Conservation (phyloP, 2,113 vertebrate species). For the Rousettus leschenaultii region DNA sequence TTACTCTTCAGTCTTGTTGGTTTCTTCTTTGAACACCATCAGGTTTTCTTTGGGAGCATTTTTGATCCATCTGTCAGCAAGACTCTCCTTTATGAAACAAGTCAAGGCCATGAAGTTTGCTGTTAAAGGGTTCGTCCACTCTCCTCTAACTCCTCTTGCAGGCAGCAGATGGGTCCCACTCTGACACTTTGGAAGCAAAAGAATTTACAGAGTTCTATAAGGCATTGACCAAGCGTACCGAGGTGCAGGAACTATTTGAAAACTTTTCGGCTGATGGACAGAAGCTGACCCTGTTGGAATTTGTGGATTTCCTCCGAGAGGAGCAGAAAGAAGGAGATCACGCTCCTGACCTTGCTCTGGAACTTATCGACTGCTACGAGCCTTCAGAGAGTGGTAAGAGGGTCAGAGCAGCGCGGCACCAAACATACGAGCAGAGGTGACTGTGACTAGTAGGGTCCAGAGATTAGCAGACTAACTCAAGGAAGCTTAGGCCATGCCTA, state of each 20-base stretch:
- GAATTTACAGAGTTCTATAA: constrained; percentile 97
- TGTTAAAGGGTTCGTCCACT: background rate
- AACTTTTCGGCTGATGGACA: constrained; percentile 91
- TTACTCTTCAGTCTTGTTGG: background rate
- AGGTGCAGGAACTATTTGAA: constrained; percentile 91
- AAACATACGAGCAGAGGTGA: background rate
- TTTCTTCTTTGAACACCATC: background rate
- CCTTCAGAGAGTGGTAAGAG: constrained; percentile 90
- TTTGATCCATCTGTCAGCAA: background rate
- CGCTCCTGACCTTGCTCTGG: constrained; percentile 84
- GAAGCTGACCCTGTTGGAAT: constrained; percentile 89
- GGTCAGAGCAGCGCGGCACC: background rate
- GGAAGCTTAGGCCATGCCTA: background rate
- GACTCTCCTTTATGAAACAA: background rate
- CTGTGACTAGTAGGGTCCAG: background rate
- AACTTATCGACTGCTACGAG: constrained; percentile 89
- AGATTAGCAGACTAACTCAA: background rate
- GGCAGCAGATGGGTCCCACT: constrained; percentile 90
- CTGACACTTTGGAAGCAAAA: constrained; percentile 88
- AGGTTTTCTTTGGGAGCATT: background rate
- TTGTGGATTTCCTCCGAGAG: constrained; percentile 89
- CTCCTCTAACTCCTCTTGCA: constrained; percentile 69
- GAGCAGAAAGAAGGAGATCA: constrained; percentile 87
- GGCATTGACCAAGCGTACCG: constrained; percentile 91
- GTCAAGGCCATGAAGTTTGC: background rate